phyloP scores from a whole-genome alignment of 2,113 vertebrate species.

The Protobothrops flavoviridis region DNA sequence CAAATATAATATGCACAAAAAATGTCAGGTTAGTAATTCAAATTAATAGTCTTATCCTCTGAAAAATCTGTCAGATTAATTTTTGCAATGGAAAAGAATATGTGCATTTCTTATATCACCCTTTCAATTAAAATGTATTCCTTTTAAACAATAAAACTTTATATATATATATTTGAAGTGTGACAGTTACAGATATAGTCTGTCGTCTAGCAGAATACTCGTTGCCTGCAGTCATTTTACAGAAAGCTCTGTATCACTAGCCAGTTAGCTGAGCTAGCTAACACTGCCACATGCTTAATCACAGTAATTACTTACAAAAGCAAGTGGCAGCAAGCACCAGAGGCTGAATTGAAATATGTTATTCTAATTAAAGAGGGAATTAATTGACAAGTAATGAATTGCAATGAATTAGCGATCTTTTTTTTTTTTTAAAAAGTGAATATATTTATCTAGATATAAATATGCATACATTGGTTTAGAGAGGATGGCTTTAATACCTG shows the following conservation, averaged over 20 bases:
- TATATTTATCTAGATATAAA: conserved; percentile 5
- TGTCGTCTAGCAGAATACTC: conserved; percentile 49
- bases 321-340: conserved; percentile 68
- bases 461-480: neutral
- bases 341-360: conserved; percentile 51
- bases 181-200: conserved; percentile 33
- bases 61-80: conserved; percentile 30
- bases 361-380: conserved; percentile 67
- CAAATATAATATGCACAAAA: conserved; percentile 22
- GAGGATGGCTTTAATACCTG: neutral
- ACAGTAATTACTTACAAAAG: conserved; percentile 77
- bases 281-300: conserved; percentile 73
- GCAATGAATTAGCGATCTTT: conserved; percentile 48
- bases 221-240: conserved; percentile 68
- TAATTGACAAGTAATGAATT: conserved; percentile 63
- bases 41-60: neutral
- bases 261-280: conserved; percentile 63
- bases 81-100: conserved; percentile 26
- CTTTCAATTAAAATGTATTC: conserved; percentile 24
- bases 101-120: conserved; percentile 19
- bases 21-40: conserved; percentile 28
- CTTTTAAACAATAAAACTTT: conserved; percentile 63
- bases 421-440: neutral
- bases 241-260: conserved; percentile 71
- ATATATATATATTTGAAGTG: conserved; percentile 56